phyloP scores from a whole-genome alignment of 2,113 vertebrate species.

The Galeopterus variegatus region DNA sequence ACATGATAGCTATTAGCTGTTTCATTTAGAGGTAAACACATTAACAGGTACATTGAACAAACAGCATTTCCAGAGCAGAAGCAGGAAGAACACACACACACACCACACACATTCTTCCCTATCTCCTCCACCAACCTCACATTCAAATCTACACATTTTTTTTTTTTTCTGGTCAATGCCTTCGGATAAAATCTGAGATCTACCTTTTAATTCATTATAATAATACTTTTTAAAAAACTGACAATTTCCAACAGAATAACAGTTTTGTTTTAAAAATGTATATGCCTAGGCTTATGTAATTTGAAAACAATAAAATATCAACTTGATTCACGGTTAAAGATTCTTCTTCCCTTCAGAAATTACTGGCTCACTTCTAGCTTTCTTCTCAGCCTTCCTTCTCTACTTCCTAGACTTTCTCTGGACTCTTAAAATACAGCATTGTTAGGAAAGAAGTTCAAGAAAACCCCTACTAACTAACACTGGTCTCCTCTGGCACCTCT shows the following conservation, averaged over 20 bases:
- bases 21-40: background rate
- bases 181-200: background rate
- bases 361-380: background rate
- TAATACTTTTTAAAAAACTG: background rate
- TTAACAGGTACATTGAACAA: background rate
- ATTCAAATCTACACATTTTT: background rate
- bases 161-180: background rate
- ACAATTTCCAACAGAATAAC: background rate
- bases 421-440: background rate
- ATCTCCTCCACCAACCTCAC: background rate
- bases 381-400: background rate
- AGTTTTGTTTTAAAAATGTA: background rate
- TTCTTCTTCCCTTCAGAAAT: background rate
- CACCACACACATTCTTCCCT: background rate
- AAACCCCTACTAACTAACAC: too few relatives aligned
- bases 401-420: background rate
- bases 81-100: background rate
- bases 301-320: background rate
- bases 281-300: background rate
- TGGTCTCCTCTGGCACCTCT: background rate
- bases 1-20: background rate
- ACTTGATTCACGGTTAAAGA: background rate
- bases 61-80: background rate
- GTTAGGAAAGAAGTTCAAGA: background rate
- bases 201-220: background rate